Evolutionary conservation across 2,797 vertebrate species (phyloP), one percentile per base, ranked within the genome.

Genomic region (Diplodus puntazzo): DNA sequence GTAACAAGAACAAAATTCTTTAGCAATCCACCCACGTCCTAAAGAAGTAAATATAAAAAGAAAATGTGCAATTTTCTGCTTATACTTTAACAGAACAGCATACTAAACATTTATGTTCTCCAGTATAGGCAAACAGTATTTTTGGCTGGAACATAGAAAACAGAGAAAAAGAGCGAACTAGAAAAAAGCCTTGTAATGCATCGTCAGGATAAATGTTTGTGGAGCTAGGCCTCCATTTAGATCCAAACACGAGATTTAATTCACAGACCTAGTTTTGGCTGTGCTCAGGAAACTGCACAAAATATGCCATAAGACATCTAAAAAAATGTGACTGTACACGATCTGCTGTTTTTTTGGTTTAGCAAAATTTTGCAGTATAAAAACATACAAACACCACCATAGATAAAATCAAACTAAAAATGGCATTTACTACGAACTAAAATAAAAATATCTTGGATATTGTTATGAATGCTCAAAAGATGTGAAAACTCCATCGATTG

Each of bases 31-130:
- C 27, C 50, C 42, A 13, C 46, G 74, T 73, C 16, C 39, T 73
- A 79, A 74, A 75, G 54, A 80, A 50, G 7, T 66, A 83, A 78
- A 70, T 34, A 16, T 79, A 81, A 73, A 81, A 76, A 57, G 84
- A 72, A 30, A 80, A 91, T 84, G 90, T 93, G 92, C 92, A 93
- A 92, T 82, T 88, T 76, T 80, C 34, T 68, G 73, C 79, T 84
- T 57, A 84, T 81, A 79, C 80, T 73, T 53, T 61, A 82, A 39
- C 53, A 57, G 73, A 79, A 80, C 62, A 77, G 71, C 61, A 73
- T 68, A 84, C n/a, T 67, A 79, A 77, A 69, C 50, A 65, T 68
- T 50, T 20, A 69, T 6, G 43, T 74, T 79, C 42, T 77, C 49
- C 25, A 69, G 53, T 70, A 72, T 25, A 85, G 69, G 78, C 74